Evolutionary conservation across 1,140 invertebrate genomes (phyloP), one percentile per base, ranked within the genome.

Genomic region (Thalassaphorura encarpata): DNA sequence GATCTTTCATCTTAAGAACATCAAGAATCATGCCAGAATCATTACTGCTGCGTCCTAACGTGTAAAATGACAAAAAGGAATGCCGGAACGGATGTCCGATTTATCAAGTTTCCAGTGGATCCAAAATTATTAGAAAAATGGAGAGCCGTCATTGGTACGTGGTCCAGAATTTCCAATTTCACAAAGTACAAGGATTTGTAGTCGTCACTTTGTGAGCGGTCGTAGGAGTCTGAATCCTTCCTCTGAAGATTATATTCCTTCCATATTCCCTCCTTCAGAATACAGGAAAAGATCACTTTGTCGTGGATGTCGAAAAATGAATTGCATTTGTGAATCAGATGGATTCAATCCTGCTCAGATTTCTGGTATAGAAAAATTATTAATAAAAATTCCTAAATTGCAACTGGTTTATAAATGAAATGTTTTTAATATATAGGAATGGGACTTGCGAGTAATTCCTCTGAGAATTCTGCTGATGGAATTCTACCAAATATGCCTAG

Each of bases 211-310:
- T 19, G 4, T 15, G 18, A 47, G 21, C 11, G 45, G 45, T 13
- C 24, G 28, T 21, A 21, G 45, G 24, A 47, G 45, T 27, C 11
- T 47, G 26, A 27, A 27, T 26, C 45, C 45, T 21, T 11, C 24
- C 28, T 47, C 45, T 24, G 45, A 47, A 27, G 45, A 47, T 26
- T 47, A 47, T 27, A 27, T 47, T 18, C 45, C 45, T 13, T 47
- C 45, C 28, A 11, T 47, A 8, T 47, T 47, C 19, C 21, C 3
- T 26, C 5, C 8, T 21, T 6, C 18, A 11, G 21, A 13, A 11
- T 18, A 13, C 13, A 47, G 18, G 11, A 43, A 5, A 19, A 43
- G n/a, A 36, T 36, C 8, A 8, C 21, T n/a, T 19, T 43, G 41
- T 19, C 41, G 13, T 6, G 21, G 13, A 6, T 43, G 41, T 21